Percentiles rank a stretch among this genome's conserved stretches.
Conservation (phyloP, 1,140 invertebrate species). For the Nymphalis io region DNA sequence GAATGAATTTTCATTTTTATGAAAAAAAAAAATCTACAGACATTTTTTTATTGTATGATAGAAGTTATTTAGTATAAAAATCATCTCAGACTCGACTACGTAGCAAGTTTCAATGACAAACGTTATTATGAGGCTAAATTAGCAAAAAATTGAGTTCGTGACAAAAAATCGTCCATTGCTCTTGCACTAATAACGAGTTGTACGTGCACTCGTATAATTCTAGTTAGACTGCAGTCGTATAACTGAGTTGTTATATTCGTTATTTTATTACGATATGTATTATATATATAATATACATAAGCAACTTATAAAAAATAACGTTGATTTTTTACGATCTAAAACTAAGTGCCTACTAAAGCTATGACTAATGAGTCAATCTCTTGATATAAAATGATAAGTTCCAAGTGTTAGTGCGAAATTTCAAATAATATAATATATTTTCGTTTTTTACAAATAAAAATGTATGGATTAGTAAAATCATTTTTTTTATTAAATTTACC, state of each 20-base stretch:
- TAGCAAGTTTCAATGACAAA: slow-evolving; percentile 33
- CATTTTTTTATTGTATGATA: background rate
- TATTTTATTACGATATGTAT: slow-evolving; percentile 12
- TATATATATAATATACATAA: slow-evolving; percentile 11
- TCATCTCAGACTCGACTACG: background rate
- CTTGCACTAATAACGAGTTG: slow-evolving; percentile 26
- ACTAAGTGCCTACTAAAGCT: no score
- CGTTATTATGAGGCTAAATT: slow-evolving; percentile 37
- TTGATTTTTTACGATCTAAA: background rate
- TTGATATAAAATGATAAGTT: no score
- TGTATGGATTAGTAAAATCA: no score
- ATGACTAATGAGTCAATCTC: no score
- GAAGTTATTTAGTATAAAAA: slow-evolving; percentile 3
- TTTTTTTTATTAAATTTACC: no score
- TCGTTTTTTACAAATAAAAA: no score
- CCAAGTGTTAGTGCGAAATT: no score
- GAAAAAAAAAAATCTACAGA: background rate
- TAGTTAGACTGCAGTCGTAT: slow-evolving; percentile 22
- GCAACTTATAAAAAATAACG: background rate
- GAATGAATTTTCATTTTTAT: slow-evolving; percentile 13
- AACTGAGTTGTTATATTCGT: slow-evolving; percentile 19
- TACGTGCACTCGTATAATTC: slow-evolving; percentile 26
- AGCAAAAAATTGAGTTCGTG: slow-evolving; percentile 39
- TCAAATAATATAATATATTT: no score
- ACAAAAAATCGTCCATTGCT: slow-evolving; percentile 39